phyloP scores from a whole-genome alignment of 2,888 invertebrate genomes.

The Agrotis segetum region DNA sequence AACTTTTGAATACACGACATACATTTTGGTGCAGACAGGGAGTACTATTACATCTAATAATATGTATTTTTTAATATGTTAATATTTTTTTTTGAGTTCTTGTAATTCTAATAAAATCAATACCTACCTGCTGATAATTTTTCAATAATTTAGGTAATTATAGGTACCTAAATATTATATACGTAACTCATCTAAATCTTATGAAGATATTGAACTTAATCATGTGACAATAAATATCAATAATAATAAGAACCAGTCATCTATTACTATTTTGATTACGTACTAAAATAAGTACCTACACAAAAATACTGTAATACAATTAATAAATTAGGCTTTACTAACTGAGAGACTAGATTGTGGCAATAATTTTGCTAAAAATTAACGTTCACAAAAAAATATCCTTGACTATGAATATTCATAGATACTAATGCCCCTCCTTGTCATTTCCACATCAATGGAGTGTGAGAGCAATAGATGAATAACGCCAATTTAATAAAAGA shows the following conservation, averaged over 20 bases:
- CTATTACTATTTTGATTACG: constrained; percentile 3
- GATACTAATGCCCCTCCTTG: neutral
- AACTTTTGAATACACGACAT: constrained; percentile 9
- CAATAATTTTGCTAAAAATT: constrained; percentile 12
- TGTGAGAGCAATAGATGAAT: neutral
- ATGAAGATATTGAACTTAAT: constrained; percentile 17
- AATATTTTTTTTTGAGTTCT: constrained; percentile 5
- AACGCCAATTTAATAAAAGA: neutral
- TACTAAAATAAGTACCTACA: constrained; percentile 46
- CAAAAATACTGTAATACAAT: constrained; percentile 28
- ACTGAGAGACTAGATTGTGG: constrained; percentile 45
- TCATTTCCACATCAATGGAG: neutral
- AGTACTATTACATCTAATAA: constrained; percentile 26
- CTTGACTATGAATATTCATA: neutral
- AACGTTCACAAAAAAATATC: neutral
- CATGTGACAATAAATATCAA: constrained; percentile 34
- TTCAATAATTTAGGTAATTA: no score
- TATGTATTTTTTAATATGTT: constrained; percentile 20
- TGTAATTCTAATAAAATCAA: neutral
- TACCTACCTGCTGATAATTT: neutral
- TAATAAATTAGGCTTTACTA: constrained; percentile 43
- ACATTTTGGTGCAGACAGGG: constrained; percentile 32
- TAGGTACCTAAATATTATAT: no score
- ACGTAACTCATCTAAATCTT: no score
- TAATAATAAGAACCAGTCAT: neutral